A percentile compares a stretch with the other conserved stretches of the same genome.
Evolutionary conservation across 2,888 invertebrate genomes (phyloP).

Genomic region (Arctia plantaginis): DNA sequence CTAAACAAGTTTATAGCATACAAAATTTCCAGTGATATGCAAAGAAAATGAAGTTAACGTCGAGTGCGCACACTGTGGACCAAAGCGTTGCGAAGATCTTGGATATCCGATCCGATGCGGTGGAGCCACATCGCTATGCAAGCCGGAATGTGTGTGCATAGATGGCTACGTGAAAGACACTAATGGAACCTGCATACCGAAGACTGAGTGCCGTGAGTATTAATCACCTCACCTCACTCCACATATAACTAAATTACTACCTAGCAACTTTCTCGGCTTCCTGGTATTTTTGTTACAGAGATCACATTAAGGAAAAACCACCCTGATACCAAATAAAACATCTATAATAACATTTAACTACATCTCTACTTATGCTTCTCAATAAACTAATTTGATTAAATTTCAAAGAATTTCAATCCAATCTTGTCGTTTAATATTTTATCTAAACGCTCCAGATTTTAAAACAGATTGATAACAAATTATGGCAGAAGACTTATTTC

Average conservation of each 20-base stretch:
- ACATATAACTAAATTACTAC: neutral
- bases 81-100: conserved; percentile 68
- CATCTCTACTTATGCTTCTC: neutral
- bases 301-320: neutral
- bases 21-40: conserved; percentile 56
- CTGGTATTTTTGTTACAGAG: neutral
- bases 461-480: neutral
- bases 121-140: conserved; percentile 63
- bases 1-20: neutral
- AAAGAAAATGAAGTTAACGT: conserved; percentile 62
- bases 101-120: conserved; percentile 65
- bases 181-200: conserved; percentile 66
- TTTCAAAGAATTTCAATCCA: neutral
- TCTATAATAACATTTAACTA: neutral
- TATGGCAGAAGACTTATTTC: neutral
- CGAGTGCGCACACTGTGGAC: conserved; percentile 70
- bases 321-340: neutral
- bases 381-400: neutral
- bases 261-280: neutral
- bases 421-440: neutral
- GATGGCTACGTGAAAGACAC: conserved; percentile 65
- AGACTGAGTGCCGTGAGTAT: conserved; percentile 65
- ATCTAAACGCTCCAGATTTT: neutral
- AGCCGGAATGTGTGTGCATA: conserved; percentile 69
- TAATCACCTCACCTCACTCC: neutral